A percentile compares a stretch with the other conserved stretches of the same genome.
These are phyloP conservation scores for Galago senegalensis DNA, from an alignment of 2,797 vertebrate species.

Conservation along the genomic window DNA sequence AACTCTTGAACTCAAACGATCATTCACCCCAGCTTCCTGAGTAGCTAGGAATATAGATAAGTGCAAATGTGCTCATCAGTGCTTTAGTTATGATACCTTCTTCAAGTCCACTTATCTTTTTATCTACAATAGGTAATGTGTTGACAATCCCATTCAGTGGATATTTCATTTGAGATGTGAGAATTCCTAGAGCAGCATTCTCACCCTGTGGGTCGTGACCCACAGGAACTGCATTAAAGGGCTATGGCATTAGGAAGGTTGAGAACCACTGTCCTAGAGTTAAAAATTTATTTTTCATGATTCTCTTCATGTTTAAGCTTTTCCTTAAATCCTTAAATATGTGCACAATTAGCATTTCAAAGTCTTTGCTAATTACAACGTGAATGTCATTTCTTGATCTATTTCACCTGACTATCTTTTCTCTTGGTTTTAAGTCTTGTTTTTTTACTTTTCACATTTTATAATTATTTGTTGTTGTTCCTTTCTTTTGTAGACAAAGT, in stretches of 20 bases:
- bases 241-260: too few relatives aligned
- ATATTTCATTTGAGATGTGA: neutral
- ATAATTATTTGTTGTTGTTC: neutral
- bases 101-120: neutral
- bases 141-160: neutral
- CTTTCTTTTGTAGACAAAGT: too few relatives aligned
- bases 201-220: too few relatives aligned
- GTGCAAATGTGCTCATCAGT: neutral
- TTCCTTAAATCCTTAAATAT: neutral
- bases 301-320: neutral
- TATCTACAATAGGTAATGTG: neutral
- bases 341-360: neutral
- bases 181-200: neutral
- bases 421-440: neutral
- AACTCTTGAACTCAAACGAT: neutral
- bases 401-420: neutral
- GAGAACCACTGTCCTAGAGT: neutral
- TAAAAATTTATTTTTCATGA: neutral
- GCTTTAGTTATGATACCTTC: neutral
- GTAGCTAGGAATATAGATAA: neutral
- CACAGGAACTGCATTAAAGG: too few relatives aligned
- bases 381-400: neutral
- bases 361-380: neutral
- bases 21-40: neutral
- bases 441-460: neutral